Evolutionary conservation across 1,140 invertebrate genomes (phyloP).

Genomic region (Piezodorus guildinii): DNA sequence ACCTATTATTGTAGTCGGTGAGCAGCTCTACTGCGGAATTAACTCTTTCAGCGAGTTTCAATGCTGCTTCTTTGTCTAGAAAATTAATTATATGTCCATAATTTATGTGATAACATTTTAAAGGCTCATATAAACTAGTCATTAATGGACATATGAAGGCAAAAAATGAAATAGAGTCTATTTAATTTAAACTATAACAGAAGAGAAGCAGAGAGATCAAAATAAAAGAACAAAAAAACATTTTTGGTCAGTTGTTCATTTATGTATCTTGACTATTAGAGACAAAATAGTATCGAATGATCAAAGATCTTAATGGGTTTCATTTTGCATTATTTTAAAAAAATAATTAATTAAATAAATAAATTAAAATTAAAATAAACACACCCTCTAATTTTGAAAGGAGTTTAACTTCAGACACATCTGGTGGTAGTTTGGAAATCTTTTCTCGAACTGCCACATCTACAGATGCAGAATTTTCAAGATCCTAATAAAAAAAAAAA

Average conservation of each 20-base stretch:
- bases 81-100: background rate
- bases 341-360: background rate
- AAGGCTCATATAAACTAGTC: too few species aligned
- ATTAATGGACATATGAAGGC: too few species aligned
- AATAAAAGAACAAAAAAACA: too few species aligned
- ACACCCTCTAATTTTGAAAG: slow-evolving; percentile 69
- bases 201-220: background rate
- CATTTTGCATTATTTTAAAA: too few species aligned
- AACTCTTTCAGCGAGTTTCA: slow-evolving; percentile 60
- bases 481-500: slow-evolving; percentile 50
- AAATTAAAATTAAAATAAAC: background rate
- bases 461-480: slow-evolving; percentile 87
- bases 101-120: too few species aligned
- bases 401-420: slow-evolving; percentile 83
- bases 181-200: too few species aligned
- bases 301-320: too few species aligned
- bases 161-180: too few species aligned
- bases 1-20: slow-evolving; percentile 75
- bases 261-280: too few species aligned
- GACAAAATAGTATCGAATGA: too few species aligned
- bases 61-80: slow-evolving; percentile 57
- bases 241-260: too few species aligned
- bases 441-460: slow-evolving; percentile 84
- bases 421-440: slow-evolving; percentile 83
- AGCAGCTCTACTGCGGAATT: slow-evolving; percentile 76